These are phyloP conservation scores for Pterostichus niger DNA, from an alignment of 2,888 invertebrate genomes.

Conservation along the genomic window DNA sequence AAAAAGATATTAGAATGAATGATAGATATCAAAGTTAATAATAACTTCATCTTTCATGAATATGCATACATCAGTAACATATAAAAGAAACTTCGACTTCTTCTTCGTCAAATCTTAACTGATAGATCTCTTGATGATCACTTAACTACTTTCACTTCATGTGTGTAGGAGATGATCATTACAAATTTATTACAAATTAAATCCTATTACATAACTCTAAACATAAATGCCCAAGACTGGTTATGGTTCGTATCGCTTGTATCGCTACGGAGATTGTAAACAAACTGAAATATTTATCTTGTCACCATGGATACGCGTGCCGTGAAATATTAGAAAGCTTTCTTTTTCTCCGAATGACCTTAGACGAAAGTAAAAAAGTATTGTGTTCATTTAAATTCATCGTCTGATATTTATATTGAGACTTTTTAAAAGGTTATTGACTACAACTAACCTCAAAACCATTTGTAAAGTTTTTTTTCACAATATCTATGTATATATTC, in stretches of 20 bases:
- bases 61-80: neutral
- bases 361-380: slow-evolving; percentile 43
- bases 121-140: neutral
- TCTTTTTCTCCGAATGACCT: slow-evolving; percentile 32
- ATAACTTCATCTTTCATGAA: slow-evolving; percentile 12
- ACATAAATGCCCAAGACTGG: slow-evolving; percentile 20
- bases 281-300: slow-evolving; percentile 25
- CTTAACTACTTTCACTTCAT: slow-evolving; percentile 3
- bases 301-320: slow-evolving; percentile 30
- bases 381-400: slow-evolving; percentile 21
- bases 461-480: neutral
- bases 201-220: slow-evolving; percentile 43
- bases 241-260: neutral
- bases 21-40: slow-evolving; percentile 8
- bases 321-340: slow-evolving; percentile 37
- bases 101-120: slow-evolving; percentile 1
- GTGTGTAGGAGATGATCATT: slow-evolving; percentile 46
- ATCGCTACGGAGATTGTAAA: slow-evolving; percentile 1
- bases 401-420: slow-evolving; percentile 11
- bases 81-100: slow-evolving; percentile 8
- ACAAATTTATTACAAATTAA: slow-evolving; percentile 58
- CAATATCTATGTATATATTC: too few species aligned
- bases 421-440: slow-evolving; percentile 16
- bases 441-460: neutral
- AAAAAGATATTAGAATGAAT: neutral